Percentiles rank a stretch among this genome's conserved stretches.
These are phyloP conservation scores for Leptopilina clavipes DNA, from an alignment of 1,140 invertebrate genomes.

Conservation along the genomic window DNA sequence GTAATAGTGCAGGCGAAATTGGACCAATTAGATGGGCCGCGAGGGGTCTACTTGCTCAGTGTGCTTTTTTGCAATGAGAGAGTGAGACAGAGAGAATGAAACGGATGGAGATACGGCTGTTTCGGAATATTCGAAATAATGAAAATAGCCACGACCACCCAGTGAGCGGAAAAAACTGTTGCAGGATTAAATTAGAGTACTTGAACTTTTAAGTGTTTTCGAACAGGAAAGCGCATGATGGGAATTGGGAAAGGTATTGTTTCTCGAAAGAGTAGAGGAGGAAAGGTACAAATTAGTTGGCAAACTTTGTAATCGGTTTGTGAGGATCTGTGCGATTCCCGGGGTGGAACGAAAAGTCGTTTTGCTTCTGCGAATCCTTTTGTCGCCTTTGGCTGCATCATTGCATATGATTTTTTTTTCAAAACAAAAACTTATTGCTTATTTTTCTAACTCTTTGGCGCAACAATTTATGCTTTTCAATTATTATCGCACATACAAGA, in stretches of 20 bases:
- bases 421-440: too few relatives aligned
- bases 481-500: too few relatives aligned
- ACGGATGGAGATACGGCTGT: constrained; percentile 43
- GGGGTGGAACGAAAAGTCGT: neutral
- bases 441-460: too few relatives aligned
- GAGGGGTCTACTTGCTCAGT: constrained; percentile 42
- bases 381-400: constrained; percentile 23
- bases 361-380: constrained; percentile 8
- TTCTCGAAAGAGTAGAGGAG: constrained; percentile 2
- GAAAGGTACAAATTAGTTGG: constrained; percentile 19
- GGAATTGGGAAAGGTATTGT: constrained; percentile 14
- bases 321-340: neutral
- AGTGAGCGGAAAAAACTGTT: constrained; percentile 30
- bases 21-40: constrained; percentile 48
- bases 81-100: constrained; percentile 18
- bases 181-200: constrained; percentile 22
- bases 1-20: constrained; percentile 51
- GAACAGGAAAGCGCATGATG: constrained; percentile 2
- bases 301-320: constrained; percentile 13
- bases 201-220: constrained; percentile 9
- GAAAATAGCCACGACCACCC: constrained; percentile 51
- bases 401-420: neutral
- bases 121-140: constrained; percentile 53
- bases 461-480: too few relatives aligned
- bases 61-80: constrained; percentile 39